phyloP scores from a whole-genome alignment of 2,888 invertebrate genomes.

The Oasisia sp. region DNA sequence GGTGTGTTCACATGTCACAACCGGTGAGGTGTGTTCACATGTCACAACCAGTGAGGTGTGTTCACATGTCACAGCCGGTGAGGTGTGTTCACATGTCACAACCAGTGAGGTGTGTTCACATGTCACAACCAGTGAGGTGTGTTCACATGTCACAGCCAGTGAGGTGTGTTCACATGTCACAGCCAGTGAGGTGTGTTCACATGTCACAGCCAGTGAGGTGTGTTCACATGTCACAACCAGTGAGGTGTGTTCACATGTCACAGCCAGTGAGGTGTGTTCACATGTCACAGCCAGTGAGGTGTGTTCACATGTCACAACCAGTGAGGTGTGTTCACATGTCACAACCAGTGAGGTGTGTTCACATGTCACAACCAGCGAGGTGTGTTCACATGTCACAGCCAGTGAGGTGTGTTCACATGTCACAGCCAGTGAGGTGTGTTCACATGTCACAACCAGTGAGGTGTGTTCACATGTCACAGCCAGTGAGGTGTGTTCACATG shows the following conservation, averaged over 20 bases:
- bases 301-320: no score
- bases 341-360: not conserved
- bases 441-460: not conserved
- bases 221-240: not conserved
- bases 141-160: no score
- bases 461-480: not conserved
- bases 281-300: no score
- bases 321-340: constrained; percentile 18
- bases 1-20: no score
- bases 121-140: no score
- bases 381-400: constrained; percentile 20
- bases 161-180: no score
- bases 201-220: not conserved
- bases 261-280: not conserved
- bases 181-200: constrained; percentile 8
- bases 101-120: no score
- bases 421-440: not conserved
- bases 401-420: not conserved
- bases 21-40: no score
- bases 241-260: not conserved
- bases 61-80: no score
- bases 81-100: no score
- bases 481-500: not conserved
- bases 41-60: no score
- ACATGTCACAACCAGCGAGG: no score